Conservation (phyloP, 2,888 invertebrate genomes). For the Oscheius onirici region DNA sequence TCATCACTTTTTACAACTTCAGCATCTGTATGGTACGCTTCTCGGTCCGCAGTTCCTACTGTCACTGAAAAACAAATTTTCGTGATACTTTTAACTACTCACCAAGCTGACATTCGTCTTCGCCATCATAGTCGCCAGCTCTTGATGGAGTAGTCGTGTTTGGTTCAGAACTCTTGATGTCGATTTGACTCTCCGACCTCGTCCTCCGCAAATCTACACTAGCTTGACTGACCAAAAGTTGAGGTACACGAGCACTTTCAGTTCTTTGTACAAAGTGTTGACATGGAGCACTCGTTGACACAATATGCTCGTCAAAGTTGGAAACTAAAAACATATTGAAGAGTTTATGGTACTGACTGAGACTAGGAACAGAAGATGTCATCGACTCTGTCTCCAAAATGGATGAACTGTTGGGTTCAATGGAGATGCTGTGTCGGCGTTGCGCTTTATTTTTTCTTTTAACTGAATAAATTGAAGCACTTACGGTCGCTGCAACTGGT, state of each 20-base stretch:
- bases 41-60: not conserved
- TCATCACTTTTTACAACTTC: not conserved
- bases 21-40: not conserved
- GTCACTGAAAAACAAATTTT: not conserved
- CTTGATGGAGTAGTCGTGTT: not conserved
- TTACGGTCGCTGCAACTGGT: not conserved
- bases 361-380: conserved; percentile 22
- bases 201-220: conserved; percentile 58
- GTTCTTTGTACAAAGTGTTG: conserved; percentile 43
- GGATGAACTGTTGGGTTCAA: conserved; percentile 32
- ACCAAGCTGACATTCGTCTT: conserved; percentile 6
- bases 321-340: not conserved
- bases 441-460: conserved; percentile 16
- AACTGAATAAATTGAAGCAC: not conserved
- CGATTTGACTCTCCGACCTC: conserved; percentile 40
- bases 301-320: conserved; percentile 31
- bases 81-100: not conserved
- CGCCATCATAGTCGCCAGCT: not conserved
- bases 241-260: conserved; percentile 61
- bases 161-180: conserved; percentile 16
- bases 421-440: conserved; percentile 51
- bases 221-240: conserved; percentile 55
- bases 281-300: conserved; percentile 22
- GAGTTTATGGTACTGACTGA: not conserved
- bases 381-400: conserved; percentile 47